Percentiles rank a stretch among this genome's conserved stretches.
These are phyloP conservation scores for Pedionomus torquatus DNA, from an alignment of 2,113 vertebrate genomes.

Conservation along the genomic window DNA sequence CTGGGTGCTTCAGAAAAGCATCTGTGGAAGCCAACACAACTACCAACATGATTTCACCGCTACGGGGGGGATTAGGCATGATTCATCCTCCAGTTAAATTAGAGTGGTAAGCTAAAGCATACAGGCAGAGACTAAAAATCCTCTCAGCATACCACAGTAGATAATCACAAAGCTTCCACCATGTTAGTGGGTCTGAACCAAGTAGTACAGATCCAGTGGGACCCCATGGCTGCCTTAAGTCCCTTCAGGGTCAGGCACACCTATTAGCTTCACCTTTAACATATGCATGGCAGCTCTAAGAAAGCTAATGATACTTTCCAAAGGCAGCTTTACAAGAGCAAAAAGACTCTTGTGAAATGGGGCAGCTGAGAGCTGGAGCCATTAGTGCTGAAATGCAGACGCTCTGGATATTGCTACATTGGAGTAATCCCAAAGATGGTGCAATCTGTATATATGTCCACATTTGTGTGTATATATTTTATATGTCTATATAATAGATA, in stretches of 20 bases:
- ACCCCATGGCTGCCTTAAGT: rapidly evolving
- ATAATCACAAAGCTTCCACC: not conserved
- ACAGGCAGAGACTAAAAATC: not conserved
- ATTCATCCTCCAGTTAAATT: conserved; percentile 33
- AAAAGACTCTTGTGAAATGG: conserved; percentile 12
- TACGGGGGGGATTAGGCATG: conserved; percentile 4
- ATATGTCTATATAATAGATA: not conserved
- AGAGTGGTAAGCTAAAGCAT: not conserved
- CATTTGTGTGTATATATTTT: rapidly evolving
- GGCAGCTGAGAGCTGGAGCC: not conserved
- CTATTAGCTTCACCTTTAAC: not conserved
- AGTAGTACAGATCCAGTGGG: not conserved
- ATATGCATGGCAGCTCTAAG: not conserved
- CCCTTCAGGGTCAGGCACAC: not conserved
- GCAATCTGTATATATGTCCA: not conserved
- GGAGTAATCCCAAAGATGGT: not conserved
- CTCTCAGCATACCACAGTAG: not conserved
- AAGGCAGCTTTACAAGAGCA: conserved; percentile 35
- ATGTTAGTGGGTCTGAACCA: not conserved
- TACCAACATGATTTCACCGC: conserved; percentile 20
- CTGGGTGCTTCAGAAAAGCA: not conserved
- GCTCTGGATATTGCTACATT: not conserved
- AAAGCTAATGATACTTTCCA: not conserved
- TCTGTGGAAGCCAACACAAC: conserved; percentile 12
- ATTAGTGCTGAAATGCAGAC: conserved; percentile 14